Evolutionary conservation across 2,113 vertebrate species (phyloP).

Genomic region (Ceuthmochares aereus): DNA sequence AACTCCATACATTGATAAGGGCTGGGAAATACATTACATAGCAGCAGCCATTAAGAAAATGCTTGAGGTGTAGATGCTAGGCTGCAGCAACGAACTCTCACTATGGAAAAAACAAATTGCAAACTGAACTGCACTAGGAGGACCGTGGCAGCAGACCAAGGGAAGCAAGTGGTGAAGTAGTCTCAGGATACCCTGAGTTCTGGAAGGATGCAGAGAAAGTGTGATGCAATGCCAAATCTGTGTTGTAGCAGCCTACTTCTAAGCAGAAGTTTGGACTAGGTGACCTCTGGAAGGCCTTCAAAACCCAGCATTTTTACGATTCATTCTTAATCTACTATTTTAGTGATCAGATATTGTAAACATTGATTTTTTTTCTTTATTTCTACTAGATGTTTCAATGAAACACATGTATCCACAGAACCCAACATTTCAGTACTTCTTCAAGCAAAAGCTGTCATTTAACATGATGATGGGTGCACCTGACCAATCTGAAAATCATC

Average conservation of each 20-base stretch:
- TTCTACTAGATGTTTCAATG: neutral
- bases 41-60: neutral
- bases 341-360: neutral
- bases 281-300: neutral
- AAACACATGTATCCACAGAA: neutral
- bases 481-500: neutral
- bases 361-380: neutral
- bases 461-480: accelerated
- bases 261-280: neutral
- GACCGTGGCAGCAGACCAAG: neutral
- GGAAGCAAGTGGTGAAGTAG: neutral
- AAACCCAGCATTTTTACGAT: neutral
- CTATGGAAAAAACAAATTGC: neutral
- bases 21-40: neutral
- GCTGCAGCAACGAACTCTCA: neutral
- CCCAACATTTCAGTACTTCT: neutral
- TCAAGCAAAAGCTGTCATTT: neutral
- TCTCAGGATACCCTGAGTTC: neutral
- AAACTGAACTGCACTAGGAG: accelerated
- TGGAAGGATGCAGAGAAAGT: neutral
- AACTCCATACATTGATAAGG: neutral
- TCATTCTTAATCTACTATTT: neutral
- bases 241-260: neutral
- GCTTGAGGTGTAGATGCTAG: neutral
- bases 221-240: neutral